phyloP scores from a whole-genome alignment of 2,888 invertebrate species.

The Tipula lateralis region DNA sequence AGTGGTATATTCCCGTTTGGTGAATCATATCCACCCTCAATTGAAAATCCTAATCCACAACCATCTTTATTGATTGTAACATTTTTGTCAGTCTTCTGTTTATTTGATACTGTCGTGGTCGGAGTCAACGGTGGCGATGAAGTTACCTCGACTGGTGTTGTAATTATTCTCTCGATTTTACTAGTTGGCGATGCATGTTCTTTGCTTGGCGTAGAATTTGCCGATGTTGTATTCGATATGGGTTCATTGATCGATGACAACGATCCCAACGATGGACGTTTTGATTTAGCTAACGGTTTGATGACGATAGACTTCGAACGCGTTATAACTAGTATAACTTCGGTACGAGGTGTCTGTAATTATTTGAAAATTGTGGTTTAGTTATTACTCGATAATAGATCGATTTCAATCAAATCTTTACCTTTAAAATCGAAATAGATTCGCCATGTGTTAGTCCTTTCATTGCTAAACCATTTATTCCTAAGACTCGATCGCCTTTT shows the following conservation, averaged over 20 bases:
- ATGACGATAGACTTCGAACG: constrained; percentile 50
- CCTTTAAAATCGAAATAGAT: constrained; percentile 82
- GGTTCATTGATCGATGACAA: constrained; percentile 46
- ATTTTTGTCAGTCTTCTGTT: constrained; percentile 32
- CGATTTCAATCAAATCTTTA: constrained; percentile 44
- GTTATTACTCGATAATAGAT: too few species aligned
- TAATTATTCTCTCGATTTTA: constrained; percentile 41
- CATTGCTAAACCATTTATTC: constrained; percentile 82
- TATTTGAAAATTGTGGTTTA: too few species aligned
- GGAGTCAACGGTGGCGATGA: constrained; percentile 35
- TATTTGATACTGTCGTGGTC: constrained; percentile 32
- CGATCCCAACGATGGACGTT: constrained; percentile 48
- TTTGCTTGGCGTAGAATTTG: not conserved
- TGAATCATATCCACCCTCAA: constrained; percentile 90
- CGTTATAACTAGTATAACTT: constrained; percentile 72
- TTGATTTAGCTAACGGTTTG: constrained; percentile 44
- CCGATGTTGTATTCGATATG: not conserved
- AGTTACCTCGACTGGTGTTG: constrained; percentile 38
- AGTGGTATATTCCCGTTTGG: constrained; percentile 85
- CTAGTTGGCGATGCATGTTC: constrained; percentile 34
- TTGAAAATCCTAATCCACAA: constrained; percentile 87
- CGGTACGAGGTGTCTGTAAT: constrained; percentile 66
- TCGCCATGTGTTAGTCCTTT: constrained; percentile 80
- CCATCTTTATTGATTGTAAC: constrained; percentile 60
- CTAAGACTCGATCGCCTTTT: constrained; percentile 81